Percentiles rank a stretch among this genome's conserved stretches.
These are phyloP conservation scores for Drosophila crucigera DNA, from an alignment of 2,888 invertebrate genomes.

Conservation along the genomic window DNA sequence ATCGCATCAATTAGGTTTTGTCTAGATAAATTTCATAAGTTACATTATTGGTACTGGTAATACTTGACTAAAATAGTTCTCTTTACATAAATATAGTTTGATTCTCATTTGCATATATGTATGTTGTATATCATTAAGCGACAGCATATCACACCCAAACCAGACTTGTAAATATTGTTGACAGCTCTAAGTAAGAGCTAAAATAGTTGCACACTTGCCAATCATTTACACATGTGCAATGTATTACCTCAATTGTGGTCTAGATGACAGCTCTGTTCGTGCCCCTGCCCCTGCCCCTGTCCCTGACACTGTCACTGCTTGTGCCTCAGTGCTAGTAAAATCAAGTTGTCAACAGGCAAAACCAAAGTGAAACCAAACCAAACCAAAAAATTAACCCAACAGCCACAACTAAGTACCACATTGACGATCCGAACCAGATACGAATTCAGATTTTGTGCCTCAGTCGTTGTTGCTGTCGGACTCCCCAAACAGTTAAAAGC, in stretches of 20 bases:
- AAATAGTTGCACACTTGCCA: not conserved
- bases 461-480: slow-evolving; percentile 15
- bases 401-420: slow-evolving; percentile 30
- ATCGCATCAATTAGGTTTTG: not conserved
- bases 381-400: slow-evolving; percentile 61
- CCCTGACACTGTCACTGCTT: slow-evolving; percentile 15
- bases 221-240: not conserved
- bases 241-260: not conserved
- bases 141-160: not conserved
- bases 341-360: slow-evolving; percentile 49
- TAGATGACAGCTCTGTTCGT: not conserved
- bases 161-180: not conserved
- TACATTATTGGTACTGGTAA: not conserved
- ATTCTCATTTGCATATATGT: not conserved
- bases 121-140: not conserved
- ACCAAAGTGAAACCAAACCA: slow-evolving; percentile 40
- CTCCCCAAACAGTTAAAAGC: slow-evolving; percentile 66
- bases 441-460: slow-evolving; percentile 39
- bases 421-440: slow-evolving; percentile 66
- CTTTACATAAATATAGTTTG: not conserved
- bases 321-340: slow-evolving; percentile 14
- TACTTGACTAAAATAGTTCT: not conserved
- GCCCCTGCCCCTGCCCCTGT: not conserved
- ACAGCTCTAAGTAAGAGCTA: not conserved
- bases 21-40: not conserved